Evolutionary conservation across 1,140 invertebrate species (phyloP).

Genomic region (Cryptotermes secundus): DNA sequence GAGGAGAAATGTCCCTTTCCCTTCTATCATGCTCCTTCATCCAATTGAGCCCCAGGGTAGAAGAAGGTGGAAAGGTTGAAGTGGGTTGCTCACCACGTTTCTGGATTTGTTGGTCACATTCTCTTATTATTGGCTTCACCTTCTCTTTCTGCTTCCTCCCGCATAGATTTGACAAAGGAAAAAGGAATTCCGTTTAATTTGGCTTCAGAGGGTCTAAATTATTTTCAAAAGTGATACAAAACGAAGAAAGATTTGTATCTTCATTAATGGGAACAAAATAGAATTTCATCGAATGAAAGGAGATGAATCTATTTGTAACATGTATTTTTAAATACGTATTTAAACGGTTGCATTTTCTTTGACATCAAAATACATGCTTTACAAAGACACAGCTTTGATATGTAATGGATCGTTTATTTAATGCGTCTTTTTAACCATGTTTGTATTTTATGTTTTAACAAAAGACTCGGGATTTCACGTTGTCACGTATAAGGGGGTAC

Average conservation of each 20-base stretch:
- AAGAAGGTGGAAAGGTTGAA: neutral
- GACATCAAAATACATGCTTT: neutral
- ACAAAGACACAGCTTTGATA: too few species aligned
- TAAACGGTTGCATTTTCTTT: neutral
- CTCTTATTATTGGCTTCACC: neutral
- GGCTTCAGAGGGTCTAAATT: neutral
- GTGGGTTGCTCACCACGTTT: neutral
- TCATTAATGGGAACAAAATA: neutral
- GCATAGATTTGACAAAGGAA: neutral
- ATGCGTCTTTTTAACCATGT: too few species aligned
- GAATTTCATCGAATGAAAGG: neutral
- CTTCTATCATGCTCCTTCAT: neutral
- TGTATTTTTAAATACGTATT: neutral
- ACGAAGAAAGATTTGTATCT: neutral
- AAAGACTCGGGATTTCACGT: too few species aligned
- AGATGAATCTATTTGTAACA: neutral
- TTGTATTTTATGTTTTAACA: too few species aligned
- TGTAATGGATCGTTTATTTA: too few species aligned
- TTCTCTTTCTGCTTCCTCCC: neutral
- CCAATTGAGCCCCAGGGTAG: neutral
- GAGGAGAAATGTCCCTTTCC: neutral
- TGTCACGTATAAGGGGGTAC: neutral
- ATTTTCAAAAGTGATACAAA: neutral
- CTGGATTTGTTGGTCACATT: constrained; percentile 2
- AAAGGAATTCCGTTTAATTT: neutral